Evolutionary conservation across 2,113 vertebrate genomes (phyloP).

Genomic region (Lathamus discolor): DNA sequence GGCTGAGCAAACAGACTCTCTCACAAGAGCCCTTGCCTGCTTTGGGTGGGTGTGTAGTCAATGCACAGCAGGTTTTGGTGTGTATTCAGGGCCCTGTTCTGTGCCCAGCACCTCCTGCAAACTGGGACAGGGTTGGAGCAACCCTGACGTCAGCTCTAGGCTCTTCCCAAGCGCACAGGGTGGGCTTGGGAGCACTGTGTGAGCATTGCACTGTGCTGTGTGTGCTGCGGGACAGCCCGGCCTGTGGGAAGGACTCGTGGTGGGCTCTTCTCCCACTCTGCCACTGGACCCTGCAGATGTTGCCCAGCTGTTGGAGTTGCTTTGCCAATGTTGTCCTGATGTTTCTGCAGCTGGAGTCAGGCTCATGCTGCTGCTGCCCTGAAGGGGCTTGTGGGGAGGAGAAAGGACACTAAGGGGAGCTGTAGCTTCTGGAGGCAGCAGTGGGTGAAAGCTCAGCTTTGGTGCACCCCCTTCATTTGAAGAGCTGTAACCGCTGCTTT

Average conservation of each 20-base stretch:
- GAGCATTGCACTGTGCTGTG: not conserved
- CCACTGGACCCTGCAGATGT: not conserved
- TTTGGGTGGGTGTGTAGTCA: not conserved
- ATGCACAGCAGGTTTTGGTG: not conserved
- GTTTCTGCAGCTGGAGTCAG: not conserved
- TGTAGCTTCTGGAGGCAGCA: not conserved
- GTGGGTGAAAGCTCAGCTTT: not conserved
- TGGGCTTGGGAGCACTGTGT: not conserved
- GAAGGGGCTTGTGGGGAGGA: not conserved
- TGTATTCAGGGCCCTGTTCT: not conserved
- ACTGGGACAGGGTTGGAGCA: not conserved
- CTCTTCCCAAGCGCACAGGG: fast-evolving
- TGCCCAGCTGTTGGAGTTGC: fast-evolving
- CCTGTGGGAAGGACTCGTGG: fast-evolving
- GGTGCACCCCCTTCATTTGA: not conserved
- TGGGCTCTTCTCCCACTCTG: not conserved
- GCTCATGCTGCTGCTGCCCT: not conserved
- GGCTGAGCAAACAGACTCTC: not conserved
- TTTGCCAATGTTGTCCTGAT: not conserved
- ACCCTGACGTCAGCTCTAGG: not conserved
- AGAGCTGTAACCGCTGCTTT: not conserved
- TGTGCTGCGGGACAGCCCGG: not conserved
- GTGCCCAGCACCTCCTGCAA: not conserved
- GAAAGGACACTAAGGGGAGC: not conserved
- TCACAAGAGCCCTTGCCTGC: not conserved